These are phyloP conservation scores for Tiaroga cobitis DNA, from an alignment of 2,797 vertebrate species.

Conservation along the genomic window DNA sequence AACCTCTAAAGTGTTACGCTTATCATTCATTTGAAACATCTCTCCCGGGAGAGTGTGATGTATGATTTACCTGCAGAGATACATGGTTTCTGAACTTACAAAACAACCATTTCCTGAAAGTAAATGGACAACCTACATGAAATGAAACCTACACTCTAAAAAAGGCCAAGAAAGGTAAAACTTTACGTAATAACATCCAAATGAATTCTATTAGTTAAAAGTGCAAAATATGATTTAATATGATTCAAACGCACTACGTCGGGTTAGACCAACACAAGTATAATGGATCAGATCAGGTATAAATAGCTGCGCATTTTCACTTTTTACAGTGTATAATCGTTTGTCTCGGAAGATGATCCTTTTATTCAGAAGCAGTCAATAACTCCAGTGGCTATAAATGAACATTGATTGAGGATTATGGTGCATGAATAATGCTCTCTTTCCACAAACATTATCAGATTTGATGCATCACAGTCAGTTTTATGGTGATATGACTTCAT, in stretches of 20 bases:
- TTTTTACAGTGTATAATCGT: slow-evolving; percentile 66
- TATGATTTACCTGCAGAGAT: neutral
- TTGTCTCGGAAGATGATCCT: slow-evolving; percentile 86
- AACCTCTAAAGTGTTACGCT: slow-evolving; percentile 18
- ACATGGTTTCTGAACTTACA: neutral
- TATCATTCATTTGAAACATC: neutral
- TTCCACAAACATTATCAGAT: slow-evolving; percentile 74
- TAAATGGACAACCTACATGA: neutral
- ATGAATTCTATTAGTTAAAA: slow-evolving; percentile 55
- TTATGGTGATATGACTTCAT: slow-evolving; percentile 67
- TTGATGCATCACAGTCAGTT: slow-evolving; percentile 72
- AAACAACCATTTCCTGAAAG: neutral
- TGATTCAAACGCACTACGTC: too few species aligned
- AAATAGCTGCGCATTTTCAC: neutral
- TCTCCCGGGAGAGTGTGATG: neutral
- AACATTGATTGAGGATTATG: slow-evolving; percentile 92
- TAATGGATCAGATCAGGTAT: neutral
- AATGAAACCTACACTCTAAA: neutral
- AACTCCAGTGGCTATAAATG: slow-evolving; percentile 84
- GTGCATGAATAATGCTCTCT: slow-evolving; percentile 87
- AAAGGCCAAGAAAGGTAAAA: neutral
- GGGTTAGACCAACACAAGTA: neutral
- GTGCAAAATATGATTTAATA: slow-evolving; percentile 80
- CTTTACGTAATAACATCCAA: neutral
- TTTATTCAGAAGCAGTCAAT: slow-evolving; percentile 91